A percentile compares a stretch with the other conserved stretches of the same genome.
phyloP scores from a whole-genome alignment of 1,140 invertebrate genomes.

The Gryon sp. region DNA sequence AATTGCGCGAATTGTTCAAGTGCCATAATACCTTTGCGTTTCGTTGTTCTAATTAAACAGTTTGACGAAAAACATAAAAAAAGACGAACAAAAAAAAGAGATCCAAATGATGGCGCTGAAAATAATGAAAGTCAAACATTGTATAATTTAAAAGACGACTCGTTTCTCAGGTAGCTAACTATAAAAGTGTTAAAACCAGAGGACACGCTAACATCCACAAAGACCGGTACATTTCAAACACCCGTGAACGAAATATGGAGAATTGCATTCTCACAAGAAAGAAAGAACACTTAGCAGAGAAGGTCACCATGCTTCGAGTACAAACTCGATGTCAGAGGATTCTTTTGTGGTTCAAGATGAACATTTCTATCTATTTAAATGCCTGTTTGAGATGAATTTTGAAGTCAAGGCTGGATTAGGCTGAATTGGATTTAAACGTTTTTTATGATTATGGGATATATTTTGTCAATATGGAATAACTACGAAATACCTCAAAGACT shows the following conservation, averaged over 20 bases:
- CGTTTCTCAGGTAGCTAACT: constrained; percentile 26
- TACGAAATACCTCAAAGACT: too few species aligned
- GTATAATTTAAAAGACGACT: constrained; percentile 18
- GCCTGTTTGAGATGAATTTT: too few species aligned
- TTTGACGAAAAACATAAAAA: not conserved
- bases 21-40: too few species aligned
- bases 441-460: too few species aligned
- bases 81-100: not conserved
- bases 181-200: constrained; percentile 37
- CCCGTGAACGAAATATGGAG: constrained; percentile 21
- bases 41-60: constrained; percentile 15
- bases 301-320: constrained; percentile 18
- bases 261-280: constrained; percentile 23
- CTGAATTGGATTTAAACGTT: too few species aligned
- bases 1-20: too few species aligned
- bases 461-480: too few species aligned
- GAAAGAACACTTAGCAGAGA: too few species aligned
- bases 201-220: constrained; percentile 21
- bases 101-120: constrained; percentile 6
- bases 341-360: too few species aligned
- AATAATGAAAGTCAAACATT: constrained; percentile 54
- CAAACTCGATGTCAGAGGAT: constrained; percentile 32
- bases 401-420: not conserved
- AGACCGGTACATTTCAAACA: constrained; percentile 28
- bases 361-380: too few species aligned